Conservation (phyloP, 2,888 invertebrate genomes). For the Geophilus truncorum region DNA sequence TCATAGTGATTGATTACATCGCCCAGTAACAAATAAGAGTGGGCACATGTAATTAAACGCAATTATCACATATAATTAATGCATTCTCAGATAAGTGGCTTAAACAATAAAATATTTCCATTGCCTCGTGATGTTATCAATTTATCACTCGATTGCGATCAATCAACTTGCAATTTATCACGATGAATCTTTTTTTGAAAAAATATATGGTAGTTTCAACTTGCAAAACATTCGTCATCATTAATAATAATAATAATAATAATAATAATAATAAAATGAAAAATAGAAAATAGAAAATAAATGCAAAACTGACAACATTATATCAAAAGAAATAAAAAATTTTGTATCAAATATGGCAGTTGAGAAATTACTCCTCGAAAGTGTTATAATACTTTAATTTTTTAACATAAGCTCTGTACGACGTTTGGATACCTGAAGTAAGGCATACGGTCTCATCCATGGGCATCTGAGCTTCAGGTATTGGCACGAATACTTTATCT, state of each 20-base stretch:
- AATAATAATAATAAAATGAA: background rate
- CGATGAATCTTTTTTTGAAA: too few relatives aligned
- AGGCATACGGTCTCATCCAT: background rate
- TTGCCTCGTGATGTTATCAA: too few relatives aligned
- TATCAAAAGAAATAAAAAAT: background rate
- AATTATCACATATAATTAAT: background rate
- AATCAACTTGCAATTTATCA: background rate
- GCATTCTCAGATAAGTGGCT: too few relatives aligned
- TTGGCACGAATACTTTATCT: background rate
- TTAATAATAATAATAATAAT: background rate
- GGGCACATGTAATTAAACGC: background rate
- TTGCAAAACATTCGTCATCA: background rate
- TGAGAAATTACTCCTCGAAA: background rate
- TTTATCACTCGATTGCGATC: background rate
- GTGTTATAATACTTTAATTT: background rate
- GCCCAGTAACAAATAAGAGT: background rate
- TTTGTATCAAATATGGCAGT: background rate
- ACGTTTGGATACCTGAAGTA: background rate
- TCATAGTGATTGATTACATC: background rate
- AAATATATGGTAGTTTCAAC: too few relatives aligned
- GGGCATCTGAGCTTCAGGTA: background rate
- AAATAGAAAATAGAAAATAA: background rate
- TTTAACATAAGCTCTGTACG: conserved; percentile 13
- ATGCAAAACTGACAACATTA: background rate
- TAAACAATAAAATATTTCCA: too few relatives aligned